Percentiles rank a stretch among this genome's conserved stretches.
phyloP scores from a whole-genome alignment of 1,140 invertebrate species.

The Trypoxylus dichotomus region DNA sequence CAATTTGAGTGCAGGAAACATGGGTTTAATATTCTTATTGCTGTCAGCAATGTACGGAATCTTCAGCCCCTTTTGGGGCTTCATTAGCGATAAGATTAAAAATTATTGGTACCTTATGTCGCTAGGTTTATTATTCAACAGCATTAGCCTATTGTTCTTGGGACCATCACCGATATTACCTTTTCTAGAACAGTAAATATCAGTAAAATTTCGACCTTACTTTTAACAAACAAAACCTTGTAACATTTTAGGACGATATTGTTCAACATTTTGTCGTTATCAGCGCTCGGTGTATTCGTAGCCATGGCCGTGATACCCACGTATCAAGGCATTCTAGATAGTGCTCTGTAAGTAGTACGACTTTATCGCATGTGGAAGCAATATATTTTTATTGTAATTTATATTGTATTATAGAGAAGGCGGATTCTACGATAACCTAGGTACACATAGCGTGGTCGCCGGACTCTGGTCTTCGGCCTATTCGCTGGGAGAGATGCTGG shows the following conservation, averaged over 20 bases:
- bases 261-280: conserved; percentile 67
- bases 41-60: conserved; percentile 73
- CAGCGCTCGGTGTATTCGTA: conserved; percentile 67
- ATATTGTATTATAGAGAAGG: conserved; percentile 55
- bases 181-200: conserved; percentile 54
- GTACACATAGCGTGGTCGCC: conserved; percentile 71
- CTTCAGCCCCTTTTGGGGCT: conserved; percentile 73
- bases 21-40: conserved; percentile 73
- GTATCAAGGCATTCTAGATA: conserved; percentile 71
- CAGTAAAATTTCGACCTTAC: neutral
- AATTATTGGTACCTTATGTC: conserved; percentile 73
- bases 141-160: conserved; percentile 64
- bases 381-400: neutral
- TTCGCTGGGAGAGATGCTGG: conserved; percentile 74
- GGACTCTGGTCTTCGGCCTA: conserved; percentile 76
- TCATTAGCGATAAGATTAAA: conserved; percentile 67
- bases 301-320: conserved; percentile 73
- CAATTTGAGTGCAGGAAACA: conserved; percentile 64
- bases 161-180: conserved; percentile 67
- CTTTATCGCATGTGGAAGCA: neutral
- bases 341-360: conserved; percentile 65
- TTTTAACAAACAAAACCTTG: neutral
- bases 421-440: conserved; percentile 65
- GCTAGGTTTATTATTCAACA: conserved; percentile 64
- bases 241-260: conserved; percentile 62